Base-by-base conservation (phyloP, 2,797 vertebrate genomes). In the Melanotaenia parkinsoni region DNA sequence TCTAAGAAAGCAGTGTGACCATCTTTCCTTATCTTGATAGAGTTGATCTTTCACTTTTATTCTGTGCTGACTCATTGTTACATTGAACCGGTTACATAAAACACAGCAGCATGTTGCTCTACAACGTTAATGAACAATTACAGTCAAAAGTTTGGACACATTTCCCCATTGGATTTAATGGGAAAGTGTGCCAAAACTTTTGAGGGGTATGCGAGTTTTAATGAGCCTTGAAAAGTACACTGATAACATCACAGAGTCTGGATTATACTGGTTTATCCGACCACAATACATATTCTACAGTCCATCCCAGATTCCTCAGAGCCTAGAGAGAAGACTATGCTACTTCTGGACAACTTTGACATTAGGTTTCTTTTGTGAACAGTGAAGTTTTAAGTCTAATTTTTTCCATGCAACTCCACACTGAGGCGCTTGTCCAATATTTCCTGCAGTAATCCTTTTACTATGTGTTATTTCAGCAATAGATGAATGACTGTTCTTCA, bases 41-140 rank as follows among this genome's bases (percentile, higher is more conserved):
- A 5, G 53, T 16, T 56, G 24, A 56, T 56, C 24, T 56, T 56
- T 56, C 53, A 28, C 12, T 61, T 54, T 76, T 54, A 70, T 22
- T 38, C 22, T 3, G 16, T 64, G 22, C 77, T 24, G 50, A 58
- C 40, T 51, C 3, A 18, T 26, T 38, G 0, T 37, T 47, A 38
- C 54, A 53, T 33, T 5, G 43, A 22, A 18, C 0, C 20, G 33
- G 26, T 77, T 74, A 24, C 4, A 45, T 73, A 63, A 80, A 13
- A 14, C 1, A 7, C 13, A 2, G 20, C 45, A 7, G 45, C 45
- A 47, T 14, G 14, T 38, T 38, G 37, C 37, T 12, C 37, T 30
- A 30, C 28, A 30, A 30, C 4, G 28, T 30, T 30, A 10, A 35
- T 35, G 35, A 0, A 10, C 35, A 35, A 35, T 10, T 35, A 7